These are phyloP conservation scores for Aurelia aurita DNA, from an alignment of 30 jellyfish, hydroid and myxozoan genomes.

Conservation along the genomic window DNA sequence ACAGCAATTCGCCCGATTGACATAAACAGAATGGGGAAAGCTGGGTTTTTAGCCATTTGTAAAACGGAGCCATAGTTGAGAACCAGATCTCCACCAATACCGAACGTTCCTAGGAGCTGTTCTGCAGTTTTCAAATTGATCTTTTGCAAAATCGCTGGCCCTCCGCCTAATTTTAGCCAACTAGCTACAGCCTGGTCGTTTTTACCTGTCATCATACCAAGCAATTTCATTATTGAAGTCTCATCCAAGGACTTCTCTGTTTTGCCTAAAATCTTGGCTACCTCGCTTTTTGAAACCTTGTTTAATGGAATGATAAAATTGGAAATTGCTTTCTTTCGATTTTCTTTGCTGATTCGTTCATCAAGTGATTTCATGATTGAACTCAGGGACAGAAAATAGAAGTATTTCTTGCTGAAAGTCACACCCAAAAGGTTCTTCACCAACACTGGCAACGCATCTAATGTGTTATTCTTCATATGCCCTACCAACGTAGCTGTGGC, in stretches of 20 bases:
- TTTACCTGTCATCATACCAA: constrained; percentile 18
- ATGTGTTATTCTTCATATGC: background rate
- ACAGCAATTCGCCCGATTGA: background rate
- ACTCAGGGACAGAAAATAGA: constrained; percentile 38
- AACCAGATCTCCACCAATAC: background rate
- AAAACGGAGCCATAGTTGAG: background rate
- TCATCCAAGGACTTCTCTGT: constrained; percentile 9
- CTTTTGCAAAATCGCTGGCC: background rate
- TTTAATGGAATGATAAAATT: background rate
- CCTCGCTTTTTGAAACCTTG: constrained; percentile 4
- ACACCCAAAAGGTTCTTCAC: background rate
- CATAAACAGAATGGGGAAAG: background rate
- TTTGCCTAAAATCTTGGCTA: constrained; percentile 16
- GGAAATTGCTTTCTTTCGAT: constrained; percentile 1
- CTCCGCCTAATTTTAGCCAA: background rate
- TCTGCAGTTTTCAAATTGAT: constrained; percentile 10
- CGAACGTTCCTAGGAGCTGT: background rate
- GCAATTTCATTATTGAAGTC: background rate
- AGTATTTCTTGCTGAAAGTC: constrained; percentile 5
- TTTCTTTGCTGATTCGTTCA: background rate
- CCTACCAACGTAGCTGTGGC: background rate
- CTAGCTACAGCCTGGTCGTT: background rate
- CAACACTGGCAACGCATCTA: constrained; percentile 8
- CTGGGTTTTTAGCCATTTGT: background rate
- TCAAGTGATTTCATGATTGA: constrained; percentile 22